Conservation (phyloP, 2,888 invertebrate species). For the Agriotes lineatus region DNA sequence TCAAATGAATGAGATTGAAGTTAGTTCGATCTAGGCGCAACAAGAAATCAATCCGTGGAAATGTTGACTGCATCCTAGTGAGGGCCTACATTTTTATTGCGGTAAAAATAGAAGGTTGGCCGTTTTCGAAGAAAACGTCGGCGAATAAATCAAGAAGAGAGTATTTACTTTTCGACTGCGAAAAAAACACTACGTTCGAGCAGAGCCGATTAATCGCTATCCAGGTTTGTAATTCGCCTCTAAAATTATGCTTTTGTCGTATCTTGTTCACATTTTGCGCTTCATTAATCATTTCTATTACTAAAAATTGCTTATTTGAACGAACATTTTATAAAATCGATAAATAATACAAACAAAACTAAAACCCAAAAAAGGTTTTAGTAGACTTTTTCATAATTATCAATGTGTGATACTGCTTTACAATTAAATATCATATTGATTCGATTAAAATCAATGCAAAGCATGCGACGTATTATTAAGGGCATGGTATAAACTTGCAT, state of each 20-base stretch:
- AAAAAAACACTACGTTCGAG: background rate
- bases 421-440: no score
- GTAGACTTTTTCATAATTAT: no score
- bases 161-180: constrained; percentile 6
- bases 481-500: background rate
- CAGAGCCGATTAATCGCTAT: background rate
- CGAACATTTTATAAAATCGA: no score
- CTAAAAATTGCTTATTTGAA: no score
- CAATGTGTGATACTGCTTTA: no score
- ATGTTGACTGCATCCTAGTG: background rate
- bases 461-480: no score
- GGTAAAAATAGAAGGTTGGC: constrained; percentile 16
- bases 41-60: background rate
- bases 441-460: no score
- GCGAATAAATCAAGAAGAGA: constrained; percentile 8
- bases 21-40: background rate
- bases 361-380: no score
- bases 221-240: background rate
- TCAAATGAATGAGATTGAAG: background rate
- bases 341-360: no score
- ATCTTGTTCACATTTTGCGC: background rate
- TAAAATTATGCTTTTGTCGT: background rate
- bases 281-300: background rate
- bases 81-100: background rate
- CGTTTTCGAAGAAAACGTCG: no score